Evolutionary conservation across 2,888 invertebrate genomes (phyloP), one percentile per base, ranked within the genome.

Genomic region (Poecilus cupreus): DNA sequence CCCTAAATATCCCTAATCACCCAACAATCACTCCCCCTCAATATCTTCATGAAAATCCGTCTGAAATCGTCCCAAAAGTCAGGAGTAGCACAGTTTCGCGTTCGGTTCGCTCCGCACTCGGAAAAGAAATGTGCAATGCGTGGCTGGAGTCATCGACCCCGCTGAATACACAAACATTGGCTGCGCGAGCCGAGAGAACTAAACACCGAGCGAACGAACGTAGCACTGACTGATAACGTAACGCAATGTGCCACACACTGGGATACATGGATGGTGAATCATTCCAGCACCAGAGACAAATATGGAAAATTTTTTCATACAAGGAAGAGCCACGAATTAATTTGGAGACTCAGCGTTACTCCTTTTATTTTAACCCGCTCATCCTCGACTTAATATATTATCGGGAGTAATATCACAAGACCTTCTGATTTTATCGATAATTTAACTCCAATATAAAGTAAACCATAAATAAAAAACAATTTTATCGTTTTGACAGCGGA

Each of bases 101-200:
- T 22, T 60, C 22, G 13, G 24, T 24, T 24, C 18, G 26, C 22
- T 26, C 72, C 43, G 72, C 72, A 20, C 20, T 75, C n/a, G 64
- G 26, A 54, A 80, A 80, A 80, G 72, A 80, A 80, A 80, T 80
- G 60, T 80, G 80, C 80, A 80, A 57, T 78, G 64, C 26, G 13
- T 78, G 22, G 39, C 13, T 22, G 39, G 32, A 24, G 80, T 72
- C 72, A 72, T 54, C 46, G 80, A 80, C 70, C 80, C 43, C 54
- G 32, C 51, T 80, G 57, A 80, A 72, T 39, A 80, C 80, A 80
- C 80, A 80, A 70, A 80, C 80, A 80, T 54, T 80, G 57, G 80
- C 80, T 32, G 32, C 32, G 32, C 32, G 32, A 32, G 32, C 32
- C 8, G 32, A 10, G 46, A n/a, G 46, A 11, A 18, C 16, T 10